These are phyloP conservation scores for Ciconia boyciana DNA, from an alignment of 2,113 vertebrate species.

Conservation along the genomic window DNA sequence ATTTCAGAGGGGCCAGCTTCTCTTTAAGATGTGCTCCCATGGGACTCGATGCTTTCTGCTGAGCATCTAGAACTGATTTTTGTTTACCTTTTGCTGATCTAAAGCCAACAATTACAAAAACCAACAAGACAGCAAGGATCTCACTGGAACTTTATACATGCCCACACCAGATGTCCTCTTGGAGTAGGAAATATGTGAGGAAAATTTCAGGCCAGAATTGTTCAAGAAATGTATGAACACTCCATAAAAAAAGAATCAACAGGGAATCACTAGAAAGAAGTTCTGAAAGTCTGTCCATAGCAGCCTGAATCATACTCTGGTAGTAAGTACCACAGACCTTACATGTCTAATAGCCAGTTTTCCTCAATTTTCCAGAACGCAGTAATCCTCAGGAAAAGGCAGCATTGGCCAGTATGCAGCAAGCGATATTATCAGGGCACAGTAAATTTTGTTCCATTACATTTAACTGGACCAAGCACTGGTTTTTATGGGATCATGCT, in stretches of 20 bases:
- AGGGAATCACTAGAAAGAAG: not conserved
- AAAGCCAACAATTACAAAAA: not conserved
- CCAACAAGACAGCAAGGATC: not conserved
- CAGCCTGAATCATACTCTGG: not conserved
- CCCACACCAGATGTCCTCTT: not conserved
- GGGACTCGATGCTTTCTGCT: not conserved
- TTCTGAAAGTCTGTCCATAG: not conserved
- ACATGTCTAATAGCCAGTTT: not conserved
- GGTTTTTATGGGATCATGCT: not conserved
- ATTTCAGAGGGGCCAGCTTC: not conserved
- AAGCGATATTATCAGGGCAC: rapidly evolving
- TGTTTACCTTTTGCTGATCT: constrained; percentile 12
- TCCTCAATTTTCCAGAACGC: not conserved
- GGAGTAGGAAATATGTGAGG: not conserved
- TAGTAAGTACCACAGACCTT: not conserved
- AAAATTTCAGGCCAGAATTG: not conserved
- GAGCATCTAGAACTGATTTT: not conserved
- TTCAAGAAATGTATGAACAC: not conserved
- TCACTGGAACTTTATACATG: not conserved
- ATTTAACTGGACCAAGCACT: not conserved
- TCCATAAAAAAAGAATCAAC: not conserved
- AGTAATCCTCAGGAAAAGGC: not conserved
- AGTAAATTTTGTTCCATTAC: not conserved
- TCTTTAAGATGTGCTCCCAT: not conserved
- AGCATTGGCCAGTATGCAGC: not conserved